phyloP scores from a whole-genome alignment of 2,888 invertebrate genomes.

The Sphaerophoria rueppellii region DNA sequence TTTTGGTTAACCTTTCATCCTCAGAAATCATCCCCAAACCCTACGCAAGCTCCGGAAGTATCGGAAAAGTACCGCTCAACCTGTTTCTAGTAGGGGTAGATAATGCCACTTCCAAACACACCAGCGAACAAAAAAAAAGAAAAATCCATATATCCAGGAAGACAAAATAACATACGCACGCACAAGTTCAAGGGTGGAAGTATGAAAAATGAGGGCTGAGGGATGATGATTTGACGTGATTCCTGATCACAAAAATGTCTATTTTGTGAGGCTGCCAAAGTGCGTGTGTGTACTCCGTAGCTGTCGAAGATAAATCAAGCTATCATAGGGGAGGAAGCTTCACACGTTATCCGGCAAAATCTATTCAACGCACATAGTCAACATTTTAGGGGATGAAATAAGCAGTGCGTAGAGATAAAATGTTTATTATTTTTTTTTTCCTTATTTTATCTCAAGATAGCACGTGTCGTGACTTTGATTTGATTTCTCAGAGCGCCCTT shows the following conservation, averaged over 20 bases:
- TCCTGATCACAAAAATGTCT: background rate
- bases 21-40: background rate
- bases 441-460: slow-evolving; percentile 21
- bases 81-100: background rate
- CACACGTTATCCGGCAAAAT: slow-evolving; percentile 13
- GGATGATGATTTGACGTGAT: background rate
- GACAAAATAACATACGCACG: background rate
- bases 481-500: slow-evolving; percentile 46
- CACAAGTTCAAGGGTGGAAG: slow-evolving; percentile 7
- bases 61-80: background rate
- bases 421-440: slow-evolving; percentile 1
- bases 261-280: background rate
- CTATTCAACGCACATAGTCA: background rate
- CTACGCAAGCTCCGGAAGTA: background rate
- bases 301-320: slow-evolving; percentile 15
- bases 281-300: background rate
- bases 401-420: slow-evolving; percentile 12
- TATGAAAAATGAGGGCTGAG: background rate
- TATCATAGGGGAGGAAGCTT: slow-evolving; percentile 17
- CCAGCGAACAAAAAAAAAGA: background rate
- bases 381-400: background rate
- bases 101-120: background rate
- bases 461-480: slow-evolving; percentile 66
- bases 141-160: slow-evolving; percentile 17
- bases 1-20: no score